A percentile compares a stretch with the other conserved stretches of the same genome.
Evolutionary conservation across 2,888 invertebrate genomes (phyloP).

Genomic region (Seira ritae): DNA sequence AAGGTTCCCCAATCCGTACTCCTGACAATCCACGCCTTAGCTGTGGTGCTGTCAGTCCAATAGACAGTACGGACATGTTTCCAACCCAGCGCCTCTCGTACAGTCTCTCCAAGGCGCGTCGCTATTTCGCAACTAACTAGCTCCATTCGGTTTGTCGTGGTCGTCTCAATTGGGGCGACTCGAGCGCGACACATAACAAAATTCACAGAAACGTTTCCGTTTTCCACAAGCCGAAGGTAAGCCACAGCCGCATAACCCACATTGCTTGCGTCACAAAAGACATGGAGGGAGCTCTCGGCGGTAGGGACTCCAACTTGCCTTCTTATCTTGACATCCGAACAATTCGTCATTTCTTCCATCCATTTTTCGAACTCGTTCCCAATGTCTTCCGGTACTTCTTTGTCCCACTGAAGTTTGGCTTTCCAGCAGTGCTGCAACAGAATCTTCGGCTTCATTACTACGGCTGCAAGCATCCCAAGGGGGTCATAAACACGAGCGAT

Average conservation of each 20-base stretch:
- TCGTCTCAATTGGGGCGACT: background rate
- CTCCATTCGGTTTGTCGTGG: background rate
- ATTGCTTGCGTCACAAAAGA: background rate
- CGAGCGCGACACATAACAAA: background rate
- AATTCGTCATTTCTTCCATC: background rate
- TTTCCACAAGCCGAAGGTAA: background rate
- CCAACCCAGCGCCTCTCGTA: background rate
- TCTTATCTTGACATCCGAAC: no score
- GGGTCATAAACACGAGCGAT: slow-evolving; percentile 26
- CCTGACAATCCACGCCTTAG: slow-evolving; percentile 19
- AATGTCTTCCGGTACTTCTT: background rate
- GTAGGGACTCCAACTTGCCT: no score
- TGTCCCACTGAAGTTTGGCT: background rate
- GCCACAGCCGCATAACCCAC: slow-evolving; percentile 12
- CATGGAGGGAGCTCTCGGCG: background rate
- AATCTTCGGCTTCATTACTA: background rate
- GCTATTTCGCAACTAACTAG: slow-evolving; percentile 9
- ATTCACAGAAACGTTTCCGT: background rate
- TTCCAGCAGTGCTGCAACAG: background rate
- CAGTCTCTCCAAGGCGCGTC: background rate
- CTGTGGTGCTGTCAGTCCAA: slow-evolving; percentile 22
- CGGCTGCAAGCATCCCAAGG: slow-evolving; percentile 1
- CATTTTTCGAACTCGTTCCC: background rate
- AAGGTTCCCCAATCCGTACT: background rate
- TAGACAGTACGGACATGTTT: background rate